Evolutionary conservation across 2,888 invertebrate species (phyloP).

Genomic region (Boloria euphrosyne): DNA sequence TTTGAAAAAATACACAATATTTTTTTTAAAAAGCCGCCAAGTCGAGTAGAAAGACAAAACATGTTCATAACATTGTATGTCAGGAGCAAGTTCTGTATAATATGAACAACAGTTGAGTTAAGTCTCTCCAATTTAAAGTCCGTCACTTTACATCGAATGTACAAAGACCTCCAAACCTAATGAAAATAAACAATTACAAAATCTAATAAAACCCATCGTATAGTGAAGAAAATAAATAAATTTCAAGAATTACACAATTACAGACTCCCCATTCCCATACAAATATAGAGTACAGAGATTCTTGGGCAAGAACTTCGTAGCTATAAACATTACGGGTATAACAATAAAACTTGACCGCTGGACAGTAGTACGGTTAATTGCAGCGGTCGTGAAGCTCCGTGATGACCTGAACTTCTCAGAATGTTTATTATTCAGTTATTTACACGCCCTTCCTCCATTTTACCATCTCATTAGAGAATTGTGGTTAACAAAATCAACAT

Average conservation of each 20-base stretch:
- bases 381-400: conserved; percentile 10
- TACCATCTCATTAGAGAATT: conserved; percentile 49
- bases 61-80: no score
- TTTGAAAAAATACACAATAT: no score
- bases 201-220: no score
- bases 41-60: no score
- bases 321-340: conserved; percentile 21
- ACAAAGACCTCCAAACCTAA: no score
- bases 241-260: neutral
- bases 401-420: conserved; percentile 36
- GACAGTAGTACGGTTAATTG: conserved; percentile 17
- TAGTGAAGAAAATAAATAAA: no score
- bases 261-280: neutral
- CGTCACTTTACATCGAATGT: no score
- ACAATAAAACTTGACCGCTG: conserved; percentile 28
- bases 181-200: no score
- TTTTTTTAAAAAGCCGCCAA: no score
- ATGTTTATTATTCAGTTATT: conserved; percentile 58
- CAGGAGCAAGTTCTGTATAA: no score
- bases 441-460: conserved; percentile 51
- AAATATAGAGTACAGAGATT: neutral
- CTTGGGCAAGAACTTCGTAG: conserved; percentile 17
- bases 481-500: conserved; percentile 52
- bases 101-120: no score
- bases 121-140: no score